Evolutionary conservation across 2,797 vertebrate species (phyloP).

Genomic region (Lithobates sylvaticus): DNA sequence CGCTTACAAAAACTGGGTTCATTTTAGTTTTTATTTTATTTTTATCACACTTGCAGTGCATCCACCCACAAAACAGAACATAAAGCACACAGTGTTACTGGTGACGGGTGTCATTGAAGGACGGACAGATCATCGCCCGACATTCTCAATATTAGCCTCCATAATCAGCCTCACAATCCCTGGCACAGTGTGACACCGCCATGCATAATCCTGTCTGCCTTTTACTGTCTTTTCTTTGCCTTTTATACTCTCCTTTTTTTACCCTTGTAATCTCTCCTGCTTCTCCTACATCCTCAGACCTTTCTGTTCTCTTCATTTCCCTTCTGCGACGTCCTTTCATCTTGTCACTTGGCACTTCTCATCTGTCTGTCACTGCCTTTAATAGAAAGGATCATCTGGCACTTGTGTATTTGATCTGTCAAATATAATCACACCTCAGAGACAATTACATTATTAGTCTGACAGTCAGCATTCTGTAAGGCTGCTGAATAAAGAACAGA

Average conservation of each 20-base stretch:
- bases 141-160: background rate
- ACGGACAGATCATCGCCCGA: background rate
- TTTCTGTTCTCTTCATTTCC: constrained; percentile 21
- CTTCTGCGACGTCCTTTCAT: constrained; percentile 23
- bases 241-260: background rate
- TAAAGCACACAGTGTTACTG: background rate
- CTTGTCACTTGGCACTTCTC: constrained; percentile 43
- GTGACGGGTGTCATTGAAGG: background rate
- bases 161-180: background rate
- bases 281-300: constrained; percentile 19
- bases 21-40: background rate
- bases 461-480: constrained; percentile 31
- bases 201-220: background rate
- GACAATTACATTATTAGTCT: constrained; percentile 60
- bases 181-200: background rate
- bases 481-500: constrained; percentile 8
- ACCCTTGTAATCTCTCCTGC: constrained; percentile 27
- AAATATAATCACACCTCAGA: constrained; percentile 55
- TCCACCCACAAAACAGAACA: background rate
- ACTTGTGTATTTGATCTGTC: constrained; percentile 59
- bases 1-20: no score
- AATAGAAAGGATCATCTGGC: constrained; percentile 50
- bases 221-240: background rate
- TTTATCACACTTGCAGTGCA: background rate
- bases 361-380: constrained; percentile 50